phyloP scores from a whole-genome alignment of 2,113 vertebrate genomes.

The Embiotoca jacksoni region DNA sequence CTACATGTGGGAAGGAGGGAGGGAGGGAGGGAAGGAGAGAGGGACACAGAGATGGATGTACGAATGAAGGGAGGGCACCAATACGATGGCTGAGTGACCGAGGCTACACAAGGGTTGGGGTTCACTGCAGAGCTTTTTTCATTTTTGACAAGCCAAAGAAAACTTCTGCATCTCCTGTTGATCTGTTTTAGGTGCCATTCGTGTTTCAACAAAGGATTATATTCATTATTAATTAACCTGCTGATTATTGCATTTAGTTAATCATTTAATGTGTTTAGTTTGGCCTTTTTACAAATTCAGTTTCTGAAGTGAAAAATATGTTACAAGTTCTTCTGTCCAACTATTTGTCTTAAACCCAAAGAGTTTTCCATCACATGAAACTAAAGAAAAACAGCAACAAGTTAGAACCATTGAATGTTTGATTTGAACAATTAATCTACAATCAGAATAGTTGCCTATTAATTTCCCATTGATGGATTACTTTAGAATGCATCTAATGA shows the following conservation, averaged over 20 bases:
- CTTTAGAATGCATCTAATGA: too few relatives aligned
- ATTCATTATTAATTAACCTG: neutral
- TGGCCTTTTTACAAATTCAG: conserved; percentile 1
- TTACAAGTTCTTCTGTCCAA: neutral
- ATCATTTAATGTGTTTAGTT: conserved; percentile 10
- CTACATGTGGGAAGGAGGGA: conserved; percentile 52
- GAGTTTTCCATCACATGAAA: neutral
- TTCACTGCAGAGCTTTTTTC: neutral
- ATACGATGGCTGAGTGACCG: conserved; percentile 66
- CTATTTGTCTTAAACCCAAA: neutral
- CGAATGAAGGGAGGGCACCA: conserved; percentile 41
- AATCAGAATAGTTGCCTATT: too few relatives aligned
- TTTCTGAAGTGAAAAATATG: neutral
- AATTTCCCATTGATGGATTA: too few relatives aligned
- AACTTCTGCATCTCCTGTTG: conserved; percentile 20
- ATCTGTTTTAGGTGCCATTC: conserved; percentile 7
- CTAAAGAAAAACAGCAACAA: neutral
- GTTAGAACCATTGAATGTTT: neutral
- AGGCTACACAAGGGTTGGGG: conserved; percentile 60
- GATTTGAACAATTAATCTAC: neutral
- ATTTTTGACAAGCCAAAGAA: conserved; percentile 49
- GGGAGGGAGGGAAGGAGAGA: conserved; percentile 40
- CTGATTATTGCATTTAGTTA: neutral
- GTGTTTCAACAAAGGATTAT: neutral
- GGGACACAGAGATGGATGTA: conserved; percentile 48